A percentile compares a stretch with the other conserved stretches of the same genome.
Conservation (phyloP, 2,113 vertebrate species). For the Pungitius pungitius region DNA sequence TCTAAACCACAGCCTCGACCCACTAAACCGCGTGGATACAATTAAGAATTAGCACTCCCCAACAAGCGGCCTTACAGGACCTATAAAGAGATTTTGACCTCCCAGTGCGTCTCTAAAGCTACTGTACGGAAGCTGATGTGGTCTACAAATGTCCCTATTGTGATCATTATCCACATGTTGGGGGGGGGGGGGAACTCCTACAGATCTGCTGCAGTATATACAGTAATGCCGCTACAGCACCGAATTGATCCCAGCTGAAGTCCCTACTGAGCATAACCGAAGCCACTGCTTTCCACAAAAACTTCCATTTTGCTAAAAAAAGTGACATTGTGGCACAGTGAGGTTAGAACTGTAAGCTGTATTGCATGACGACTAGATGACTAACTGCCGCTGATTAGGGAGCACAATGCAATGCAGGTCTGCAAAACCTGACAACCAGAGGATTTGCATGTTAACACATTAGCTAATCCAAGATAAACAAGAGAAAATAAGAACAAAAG, state of each 20-base stretch:
- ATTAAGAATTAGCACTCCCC: neutral
- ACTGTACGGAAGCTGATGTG: neutral
- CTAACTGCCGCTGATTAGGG: slow-evolving; percentile 15
- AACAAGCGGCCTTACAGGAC: neutral
- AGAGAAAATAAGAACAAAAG: slow-evolving; percentile 43
- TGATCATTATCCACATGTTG: neutral
- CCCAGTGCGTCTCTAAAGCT: slow-evolving; percentile 9
- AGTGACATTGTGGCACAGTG: slow-evolving; percentile 37
- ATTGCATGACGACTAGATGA: slow-evolving; percentile 7
- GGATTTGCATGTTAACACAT: slow-evolving; percentile 53
- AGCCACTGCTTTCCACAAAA: slow-evolving; percentile 26
- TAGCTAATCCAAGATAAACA: slow-evolving; percentile 31
- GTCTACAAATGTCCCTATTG: neutral
- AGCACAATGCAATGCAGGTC: slow-evolving; percentile 37
- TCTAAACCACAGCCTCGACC: neutral
- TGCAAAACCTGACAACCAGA: slow-evolving; percentile 59
- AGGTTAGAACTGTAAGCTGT: slow-evolving; percentile 23
- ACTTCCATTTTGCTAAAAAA: slow-evolving; percentile 11
- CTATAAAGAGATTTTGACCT: neutral
- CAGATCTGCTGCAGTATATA: slow-evolving; percentile 2
- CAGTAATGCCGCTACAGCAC: neutral
- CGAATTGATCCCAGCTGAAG: slow-evolving; percentile 2
- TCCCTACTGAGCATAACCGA: slow-evolving; percentile 7
- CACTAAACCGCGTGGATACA: neutral
- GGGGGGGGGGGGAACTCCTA: neutral